phyloP scores from a whole-genome alignment of 2,113 vertebrate genomes.

The Chroicocephalus ridibundus region DNA sequence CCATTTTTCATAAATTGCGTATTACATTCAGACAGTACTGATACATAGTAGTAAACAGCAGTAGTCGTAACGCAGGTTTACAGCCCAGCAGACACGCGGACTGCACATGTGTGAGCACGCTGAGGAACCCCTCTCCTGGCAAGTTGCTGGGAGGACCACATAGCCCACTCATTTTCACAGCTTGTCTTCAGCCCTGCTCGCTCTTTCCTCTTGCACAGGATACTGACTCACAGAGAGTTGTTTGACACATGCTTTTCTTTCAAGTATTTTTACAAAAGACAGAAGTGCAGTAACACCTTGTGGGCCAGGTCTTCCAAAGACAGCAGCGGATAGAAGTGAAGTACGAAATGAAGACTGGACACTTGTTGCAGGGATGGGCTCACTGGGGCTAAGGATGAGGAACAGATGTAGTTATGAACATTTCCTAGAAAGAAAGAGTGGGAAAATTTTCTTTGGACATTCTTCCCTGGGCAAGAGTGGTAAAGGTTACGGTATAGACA shows the following conservation, averaged over 20 bases:
- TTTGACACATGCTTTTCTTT: not conserved
- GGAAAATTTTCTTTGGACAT: not conserved
- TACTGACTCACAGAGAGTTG: not conserved
- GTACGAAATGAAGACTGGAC: not conserved
- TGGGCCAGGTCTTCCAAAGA: not conserved
- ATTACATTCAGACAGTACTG: not conserved
- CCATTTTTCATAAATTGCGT: not conserved
- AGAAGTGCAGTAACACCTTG: not conserved
- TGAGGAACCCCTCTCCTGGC: not conserved
- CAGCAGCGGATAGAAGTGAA: not conserved
- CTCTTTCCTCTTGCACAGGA: not conserved
- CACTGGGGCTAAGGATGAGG: not conserved
- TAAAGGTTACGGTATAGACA: not conserved
- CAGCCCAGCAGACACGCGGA: not conserved
- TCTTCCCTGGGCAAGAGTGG: not conserved
- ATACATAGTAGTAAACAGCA: not conserved
- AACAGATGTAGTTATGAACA: not conserved
- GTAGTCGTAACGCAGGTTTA: not conserved
- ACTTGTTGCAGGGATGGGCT: fast-evolving
- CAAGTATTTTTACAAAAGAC: not conserved
- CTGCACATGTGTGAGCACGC: not conserved
- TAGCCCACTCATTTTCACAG: not conserved
- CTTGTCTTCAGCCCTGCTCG: not conserved
- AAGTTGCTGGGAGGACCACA: not conserved
- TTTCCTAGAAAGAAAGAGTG: not conserved